Evolutionary conservation across 2,113 vertebrate genomes (phyloP), one percentile per base, ranked within the genome.

Genomic region (Fulmarus glacialis): DNA sequence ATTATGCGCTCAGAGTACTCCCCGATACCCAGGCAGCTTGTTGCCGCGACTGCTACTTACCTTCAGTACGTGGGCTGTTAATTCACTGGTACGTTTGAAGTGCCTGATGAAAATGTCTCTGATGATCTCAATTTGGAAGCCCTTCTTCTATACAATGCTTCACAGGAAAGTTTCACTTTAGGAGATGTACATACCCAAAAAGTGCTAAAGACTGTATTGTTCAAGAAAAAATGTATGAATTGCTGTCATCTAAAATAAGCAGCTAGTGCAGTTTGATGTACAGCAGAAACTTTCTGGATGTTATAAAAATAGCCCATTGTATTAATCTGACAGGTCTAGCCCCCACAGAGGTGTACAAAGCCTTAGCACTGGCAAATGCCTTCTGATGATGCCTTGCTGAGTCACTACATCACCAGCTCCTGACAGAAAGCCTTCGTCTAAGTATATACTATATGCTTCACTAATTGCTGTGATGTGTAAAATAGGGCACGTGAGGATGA

Each of bases 371-470:
- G 19, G 66, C 87, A 90, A 45, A 62, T 64, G 47, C 66, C 73
- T 89, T 90, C 85, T 89, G 70, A 81, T 89, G 81, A 74, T 94
- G 91, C 67, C 82, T 93, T 93, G 74, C 96, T 96, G 95, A 95
- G 95, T 97, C 96, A 92, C 78, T 73, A 71, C 58, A 75, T 80
- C 92, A 89, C 30, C 89, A 89, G 60, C 30, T 93, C 56, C 73
- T 88, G 77, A 89, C 71, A 88, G 63, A 91, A 83, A 94, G 59
- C 36, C 38, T 82, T 72, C 36, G 3, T 83, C 91, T 92, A 75
- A 93, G 84, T 91, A 45, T 87, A 64, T 64, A 38, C 27, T 68
- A n/a, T 56, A 34, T 45, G 55, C 45, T 75, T 73, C 70, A 38
- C 83, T 95, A 95, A 91, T 93, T 95, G 88, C 79, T 82, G 36